Base-by-base conservation (phyloP, 2,113 vertebrate genomes). In the Eptesicus fuscus region DNA sequence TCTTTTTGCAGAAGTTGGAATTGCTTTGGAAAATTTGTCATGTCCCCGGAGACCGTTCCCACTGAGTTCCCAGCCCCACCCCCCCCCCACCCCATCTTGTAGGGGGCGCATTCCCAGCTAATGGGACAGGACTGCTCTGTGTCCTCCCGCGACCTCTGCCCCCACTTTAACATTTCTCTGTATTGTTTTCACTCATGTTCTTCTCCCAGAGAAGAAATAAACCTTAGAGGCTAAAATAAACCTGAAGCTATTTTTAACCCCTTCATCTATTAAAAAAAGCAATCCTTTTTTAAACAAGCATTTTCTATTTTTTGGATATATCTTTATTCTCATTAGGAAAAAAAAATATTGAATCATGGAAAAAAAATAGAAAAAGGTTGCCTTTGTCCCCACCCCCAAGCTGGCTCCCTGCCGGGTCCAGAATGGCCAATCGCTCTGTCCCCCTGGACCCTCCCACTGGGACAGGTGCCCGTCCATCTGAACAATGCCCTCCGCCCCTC, bases 231-330 rank as follows among this genome's bases (percentile, higher is more conserved):
- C 82, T 28, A 94, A 71, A 90, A 89, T 78, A 95, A 95, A 82
- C 47, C 78, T 94, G 88, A 87, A 91, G 37, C 32, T 90, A 90
- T 90, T 93, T 93, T 95, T 90, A 93, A 40, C 30, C 3, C 51
- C 63, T 47, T 80, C n/a, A 73, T 80, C 42, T 90, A 30, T 73
- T 56, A 69, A 37, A 90, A 83, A 83, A 59, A 83, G 14, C 20
- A 73, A 84, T 83, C 14, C 7, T 8, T 79, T 83, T 95, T 63
- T 13, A 2, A 87, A 61, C 53, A 84, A 79, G 5, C 25, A 25
- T 42, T 95, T 96, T 94, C n/a, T 88, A 69, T 70, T 87, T 94
- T 90, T 90, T 3, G 5, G 90, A 61, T 65, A 79, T 32, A 71
- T 63, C 70, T 90, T 93, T 17, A 91, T 56, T 88, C 20, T 87